Base-by-base conservation (phyloP, 2,113 vertebrate genomes). In the Sterrhoptilus dennistouni region DNA sequence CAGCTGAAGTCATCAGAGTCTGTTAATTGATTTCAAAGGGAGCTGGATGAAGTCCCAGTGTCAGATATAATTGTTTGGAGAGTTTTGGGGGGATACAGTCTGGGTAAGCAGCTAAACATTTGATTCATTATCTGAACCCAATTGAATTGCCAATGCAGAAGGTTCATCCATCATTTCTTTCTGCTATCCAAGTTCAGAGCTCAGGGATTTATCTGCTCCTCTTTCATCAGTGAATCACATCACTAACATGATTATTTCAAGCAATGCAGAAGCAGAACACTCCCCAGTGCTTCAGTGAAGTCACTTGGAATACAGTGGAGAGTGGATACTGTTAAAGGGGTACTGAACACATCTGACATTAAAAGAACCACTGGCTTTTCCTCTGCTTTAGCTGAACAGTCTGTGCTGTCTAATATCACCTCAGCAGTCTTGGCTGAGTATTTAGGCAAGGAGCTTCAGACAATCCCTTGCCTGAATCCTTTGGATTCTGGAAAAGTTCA, bases 401-500 rank as follows among this genome's bases (percentile, higher is more conserved):
- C 69, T 87, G 74, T 82, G 80, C 92, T 96, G 92, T 87, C 72
- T 94, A 82, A 71, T 78, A 82, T 96, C 95, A 94, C 36, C 40
- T 78, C 22, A 3, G 72, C 83, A 94, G 44, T 49, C 61, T 79
- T 90, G 90, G 86, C 93, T 78, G n/a, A 92, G 47, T 77, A 94
- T 97, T 98, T 97, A 97, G 97, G 93, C 92, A 89, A 78, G 82
- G 85, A 96, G 95, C 89, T 97, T 98, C 97, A 96, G 96, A 97
- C 90, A 88, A 52, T 60, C 60, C 50, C 52, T 52, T 71, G 47
- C 18, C 31, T 1, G 5, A 78, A 90, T 77, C 52, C 56, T 69
- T 53, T 17, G 8, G 57, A 87, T 49, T 72, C 72, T 93, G 74
- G 80, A 84, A 78, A 92, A 89, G 52, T 71, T 94, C 76, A 89